Base-by-base conservation (phyloP, 2,888 invertebrate genomes). In the Cephus runcator region DNA sequence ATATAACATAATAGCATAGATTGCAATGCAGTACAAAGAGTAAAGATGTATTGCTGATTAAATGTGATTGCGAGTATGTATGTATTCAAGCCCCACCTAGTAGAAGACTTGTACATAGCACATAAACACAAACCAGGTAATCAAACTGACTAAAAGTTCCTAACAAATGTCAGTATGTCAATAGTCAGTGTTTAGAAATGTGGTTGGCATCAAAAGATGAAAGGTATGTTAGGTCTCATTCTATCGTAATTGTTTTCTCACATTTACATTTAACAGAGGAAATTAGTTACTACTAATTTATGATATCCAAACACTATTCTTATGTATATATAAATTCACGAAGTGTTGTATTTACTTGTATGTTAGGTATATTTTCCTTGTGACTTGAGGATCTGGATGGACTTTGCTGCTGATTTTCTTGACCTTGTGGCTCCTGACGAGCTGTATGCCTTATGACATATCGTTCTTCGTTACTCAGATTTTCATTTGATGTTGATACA, bases 371-470 rank as follows among this genome's bases (percentile, higher is more conserved):
- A 77, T 91, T 91, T 83, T 90, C 91, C 83, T 91, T 90, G 79
- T 90, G 89, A 83, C 89, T 88, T 83, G 91, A 94, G 92, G 93
- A 90, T 92, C 95, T 87, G 92, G 93, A 91, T 93, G 95, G 85
- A 93, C 94, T 88, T 88, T 92, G 89, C 83, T 93, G 93, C 81
- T 93, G 93, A 91, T 96, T 97, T 91, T 98, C 98, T 92, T 98
- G 97, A 0, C 98, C 98, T 91, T 98, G 98, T 0, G 98, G 98
- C 90, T 98, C 98, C 88, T 97, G 97, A 69, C 98, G 93, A 11
- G 96, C 95, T 0, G 96, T 96, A 87, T 96, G 96, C 83, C 95
- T 93, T 81, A 97, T 95, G 73, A 96, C 96, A 92, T 96, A 96
- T 84, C 96, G 93, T 90, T 97, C 97, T 91, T 97, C 97, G 87